Percentiles rank a stretch among this genome's conserved stretches.
These are phyloP conservation scores for Monomorium pharaonis DNA, from an alignment of 1,140 invertebrate genomes.

Conservation along the genomic window DNA sequence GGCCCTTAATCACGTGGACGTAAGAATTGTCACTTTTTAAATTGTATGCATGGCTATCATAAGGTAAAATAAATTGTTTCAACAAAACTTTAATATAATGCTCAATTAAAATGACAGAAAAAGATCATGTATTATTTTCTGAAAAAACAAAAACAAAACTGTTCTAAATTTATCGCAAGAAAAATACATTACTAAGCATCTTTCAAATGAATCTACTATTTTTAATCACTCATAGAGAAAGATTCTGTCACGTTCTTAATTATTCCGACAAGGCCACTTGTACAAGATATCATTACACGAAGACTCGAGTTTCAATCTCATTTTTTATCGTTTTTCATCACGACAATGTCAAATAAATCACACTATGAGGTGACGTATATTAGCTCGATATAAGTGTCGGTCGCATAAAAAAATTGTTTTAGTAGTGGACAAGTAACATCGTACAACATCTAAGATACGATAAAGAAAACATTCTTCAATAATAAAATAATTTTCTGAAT, in stretches of 20 bases:
- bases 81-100: too few species aligned
- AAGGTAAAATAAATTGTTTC: too few species aligned
- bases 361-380: neutral
- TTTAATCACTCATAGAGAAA: neutral
- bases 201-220: neutral
- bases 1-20: too few species aligned
- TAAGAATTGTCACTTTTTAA: too few species aligned
- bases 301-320: conserved; percentile 33
- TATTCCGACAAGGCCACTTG: conserved; percentile 16
- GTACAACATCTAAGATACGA: neutral
- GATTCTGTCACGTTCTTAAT: neutral
- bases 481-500: neutral
- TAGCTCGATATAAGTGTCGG: neutral
- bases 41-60: too few species aligned
- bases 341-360: conserved; percentile 10
- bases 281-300: conserved; percentile 42
- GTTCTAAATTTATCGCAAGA: neutral
- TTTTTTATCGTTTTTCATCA: conserved; percentile 8
- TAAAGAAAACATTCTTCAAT: neutral
- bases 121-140: too few species aligned
- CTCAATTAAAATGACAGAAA: too few species aligned
- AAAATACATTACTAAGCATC: neutral
- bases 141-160: neutral
- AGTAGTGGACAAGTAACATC: neutral
- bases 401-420: neutral